Conservation (phyloP, 2,113 vertebrate genomes). For the Chloropsis hardwickii region DNA sequence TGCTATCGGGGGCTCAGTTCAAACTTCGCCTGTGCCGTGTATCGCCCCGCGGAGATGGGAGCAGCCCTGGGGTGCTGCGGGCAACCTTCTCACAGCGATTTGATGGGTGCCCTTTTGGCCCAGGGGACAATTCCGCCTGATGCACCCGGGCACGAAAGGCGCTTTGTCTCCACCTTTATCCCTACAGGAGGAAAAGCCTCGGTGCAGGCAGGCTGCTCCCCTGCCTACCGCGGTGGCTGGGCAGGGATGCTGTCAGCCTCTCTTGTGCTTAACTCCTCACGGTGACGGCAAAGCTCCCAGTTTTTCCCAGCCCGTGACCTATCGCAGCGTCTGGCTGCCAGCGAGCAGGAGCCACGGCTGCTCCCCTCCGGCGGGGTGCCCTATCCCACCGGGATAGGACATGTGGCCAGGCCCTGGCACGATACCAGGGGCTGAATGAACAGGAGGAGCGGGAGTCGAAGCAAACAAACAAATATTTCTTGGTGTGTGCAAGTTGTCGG, state of each 20-base stretch:
- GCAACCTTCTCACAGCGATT: neutral
- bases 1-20: fast-evolving
- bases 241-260: neutral
- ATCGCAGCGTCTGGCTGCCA: neutral
- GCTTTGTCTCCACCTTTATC: neutral
- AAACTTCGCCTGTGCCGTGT: fast-evolving
- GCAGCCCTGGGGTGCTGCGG: neutral
- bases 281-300: neutral
- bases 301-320: neutral
- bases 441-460: neutral
- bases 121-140: neutral
- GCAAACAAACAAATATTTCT: neutral
- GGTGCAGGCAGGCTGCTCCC: neutral
- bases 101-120: neutral
- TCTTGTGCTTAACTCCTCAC: neutral
- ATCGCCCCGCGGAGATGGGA: neutral
- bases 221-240: neutral
- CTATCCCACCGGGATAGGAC: neutral
- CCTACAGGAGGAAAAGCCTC: neutral
- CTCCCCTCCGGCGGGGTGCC: neutral
- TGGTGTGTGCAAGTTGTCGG: neutral
- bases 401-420: neutral
- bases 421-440: neutral
- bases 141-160: neutral
- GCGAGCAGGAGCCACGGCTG: neutral